Base-by-base conservation (phyloP, 2,888 invertebrate genomes). In the Chironomus tentans region DNA sequence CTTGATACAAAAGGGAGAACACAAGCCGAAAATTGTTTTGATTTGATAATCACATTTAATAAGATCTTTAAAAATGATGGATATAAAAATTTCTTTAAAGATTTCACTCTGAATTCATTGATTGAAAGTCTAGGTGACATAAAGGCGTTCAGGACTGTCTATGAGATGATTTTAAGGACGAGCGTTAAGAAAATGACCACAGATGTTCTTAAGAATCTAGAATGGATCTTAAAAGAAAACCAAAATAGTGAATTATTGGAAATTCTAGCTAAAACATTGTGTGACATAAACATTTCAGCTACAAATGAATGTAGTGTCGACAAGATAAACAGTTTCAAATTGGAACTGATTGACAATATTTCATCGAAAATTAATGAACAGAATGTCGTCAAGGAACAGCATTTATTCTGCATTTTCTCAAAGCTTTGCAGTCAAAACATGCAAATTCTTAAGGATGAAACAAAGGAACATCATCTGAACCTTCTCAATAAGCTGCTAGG, bases 351-450 rank as follows among this genome's bases (percentile, higher is more conserved):
- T 6, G 21, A 3, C n/a, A 65, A 46, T 7, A 0, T 56, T 0
- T 56, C 18, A 18, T 56, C 56, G 7, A 24, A 69, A 22, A 2
- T 65, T 10, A 65, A 18, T 18, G 21, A n/a, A 10, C 28, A 50
- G n/a, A 68, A 75, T 46, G 28, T 24, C 50, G n/a, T 75, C 68
- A 10, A 13, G 10, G 12, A 68, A 24, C 13, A 62, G 38, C 73
- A 18, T 46, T 28, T 65, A 38, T 47, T 73, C 21, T 65, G 13
- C 3, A 50, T 50, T 6, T 62, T 73, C 12, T 24, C 73, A 18
- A 73, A n/a, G 21, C 15, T 73, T 2, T 73, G 65, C n/a, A n/a
- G 28, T 12, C 56, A 73, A 18, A 73, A 73, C 38, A 62, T 62
- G 13, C 10, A n/a, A 2, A 73, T 56, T 13, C 2, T 73, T 10